These are phyloP conservation scores for Drosophila nigritarsus DNA, from an alignment of 2,888 invertebrate genomes.

Conservation along the genomic window DNA sequence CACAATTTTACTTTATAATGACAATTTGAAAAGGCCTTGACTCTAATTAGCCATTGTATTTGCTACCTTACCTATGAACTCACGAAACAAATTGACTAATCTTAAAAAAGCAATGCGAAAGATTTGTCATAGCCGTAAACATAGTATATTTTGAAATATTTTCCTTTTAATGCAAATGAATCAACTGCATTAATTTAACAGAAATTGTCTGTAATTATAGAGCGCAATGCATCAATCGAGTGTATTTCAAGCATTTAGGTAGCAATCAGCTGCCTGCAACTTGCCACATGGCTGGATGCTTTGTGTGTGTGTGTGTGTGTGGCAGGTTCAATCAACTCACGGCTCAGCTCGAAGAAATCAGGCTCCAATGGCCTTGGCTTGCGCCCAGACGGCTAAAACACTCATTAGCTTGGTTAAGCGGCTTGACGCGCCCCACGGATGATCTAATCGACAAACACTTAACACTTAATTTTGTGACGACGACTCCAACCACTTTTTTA, in stretches of 20 bases:
- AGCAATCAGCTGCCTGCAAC: slow-evolving; percentile 41
- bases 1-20: not conserved
- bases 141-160: not conserved
- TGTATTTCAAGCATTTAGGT: too few relatives aligned
- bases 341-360: slow-evolving; percentile 21
- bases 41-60: slow-evolving; percentile 31
- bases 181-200: slow-evolving; percentile 24
- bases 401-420: slow-evolving; percentile 59
- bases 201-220: slow-evolving; percentile 46
- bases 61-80: slow-evolving; percentile 12
- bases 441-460: slow-evolving; percentile 68
- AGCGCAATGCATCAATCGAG: slow-evolving; percentile 34
- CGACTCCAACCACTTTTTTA: slow-evolving; percentile 15
- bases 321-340: slow-evolving; percentile 65
- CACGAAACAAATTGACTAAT: slow-evolving; percentile 38
- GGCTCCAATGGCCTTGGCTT: slow-evolving; percentile 61
- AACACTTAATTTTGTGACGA: slow-evolving; percentile 53
- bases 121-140: slow-evolving; percentile 31
- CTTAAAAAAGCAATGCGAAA: slow-evolving; percentile 12
- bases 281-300: slow-evolving; percentile 53
- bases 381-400: slow-evolving; percentile 30
- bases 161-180: slow-evolving; percentile 25
- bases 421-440: slow-evolving; percentile 62
- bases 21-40: slow-evolving; percentile 17
- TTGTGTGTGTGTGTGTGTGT: slow-evolving; percentile 33